phyloP scores from a whole-genome alignment of 2,888 invertebrate genomes.

The Blastobasis lacticolella region DNA sequence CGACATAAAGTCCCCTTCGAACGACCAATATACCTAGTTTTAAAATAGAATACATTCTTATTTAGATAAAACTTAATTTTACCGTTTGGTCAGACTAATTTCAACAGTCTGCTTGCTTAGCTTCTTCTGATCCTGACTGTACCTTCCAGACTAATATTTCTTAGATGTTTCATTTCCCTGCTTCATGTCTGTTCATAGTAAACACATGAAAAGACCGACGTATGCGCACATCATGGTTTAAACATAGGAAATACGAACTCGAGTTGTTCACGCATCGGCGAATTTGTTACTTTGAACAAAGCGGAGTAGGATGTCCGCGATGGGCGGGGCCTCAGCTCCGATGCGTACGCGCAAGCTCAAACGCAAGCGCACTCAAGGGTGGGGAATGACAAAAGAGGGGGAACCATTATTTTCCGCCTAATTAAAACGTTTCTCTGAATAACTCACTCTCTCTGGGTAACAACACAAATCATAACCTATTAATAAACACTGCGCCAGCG shows the following conservation, averaged over 20 bases:
- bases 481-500: not conserved
- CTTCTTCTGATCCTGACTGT: too few species aligned
- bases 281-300: slow-evolving; percentile 43
- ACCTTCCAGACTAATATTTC: not conserved
- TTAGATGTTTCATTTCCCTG: too few species aligned
- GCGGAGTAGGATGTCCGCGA: slow-evolving; percentile 43
- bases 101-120: too few species aligned
- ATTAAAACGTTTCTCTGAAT: slow-evolving; percentile 17
- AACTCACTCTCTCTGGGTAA: slow-evolving; percentile 3
- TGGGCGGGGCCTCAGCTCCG: slow-evolving; percentile 39
- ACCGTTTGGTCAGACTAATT: too few species aligned
- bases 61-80: too few species aligned
- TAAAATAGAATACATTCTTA: too few species aligned
- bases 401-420: slow-evolving; percentile 14
- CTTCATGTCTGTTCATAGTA: too few species aligned
- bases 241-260: slow-evolving; percentile 4
- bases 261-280: slow-evolving; percentile 33
- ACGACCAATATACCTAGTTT: too few species aligned
- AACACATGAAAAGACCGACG: too few species aligned
- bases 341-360: slow-evolving; percentile 40
- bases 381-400: slow-evolving; percentile 23
- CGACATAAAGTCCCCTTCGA: too few species aligned
- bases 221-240: too few species aligned
- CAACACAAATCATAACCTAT: not conserved
- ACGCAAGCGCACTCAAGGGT: slow-evolving; percentile 12